phyloP scores from a whole-genome alignment of 2,888 invertebrate genomes.

The Synanthedon formicaeformis region DNA sequence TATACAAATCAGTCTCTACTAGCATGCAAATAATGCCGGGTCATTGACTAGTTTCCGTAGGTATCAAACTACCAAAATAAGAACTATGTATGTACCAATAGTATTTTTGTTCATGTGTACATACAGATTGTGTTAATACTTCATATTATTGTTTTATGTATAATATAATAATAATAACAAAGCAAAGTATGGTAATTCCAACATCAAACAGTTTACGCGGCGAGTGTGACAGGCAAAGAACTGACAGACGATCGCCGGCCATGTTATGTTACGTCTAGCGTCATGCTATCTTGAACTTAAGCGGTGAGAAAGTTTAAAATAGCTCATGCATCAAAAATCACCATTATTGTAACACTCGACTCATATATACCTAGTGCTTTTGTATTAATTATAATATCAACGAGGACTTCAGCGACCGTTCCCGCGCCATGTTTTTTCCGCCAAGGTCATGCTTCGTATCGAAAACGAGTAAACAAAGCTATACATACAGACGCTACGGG shows the following conservation, averaged over 20 bases:
- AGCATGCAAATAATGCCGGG: slow-evolving; percentile 60
- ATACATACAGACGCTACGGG: slow-evolving; percentile 14
- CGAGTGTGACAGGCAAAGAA: slow-evolving; percentile 41
- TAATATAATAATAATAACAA: background rate
- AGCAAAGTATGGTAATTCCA: slow-evolving; percentile 5
- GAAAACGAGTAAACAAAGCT: slow-evolving; percentile 65
- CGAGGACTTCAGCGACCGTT: slow-evolving; percentile 43
- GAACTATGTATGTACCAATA: slow-evolving; percentile 21
- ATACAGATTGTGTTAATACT: background rate
- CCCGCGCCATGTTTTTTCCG: slow-evolving; percentile 65
- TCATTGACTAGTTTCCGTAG: slow-evolving; percentile 45
- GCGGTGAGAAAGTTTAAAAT: slow-evolving; percentile 52
- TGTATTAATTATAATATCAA: slow-evolving; percentile 26
- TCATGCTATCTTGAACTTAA: slow-evolving; percentile 56
- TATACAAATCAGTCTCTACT: slow-evolving; percentile 12
- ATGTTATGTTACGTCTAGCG: slow-evolving; percentile 54
- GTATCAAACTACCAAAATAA: slow-evolving; percentile 24
- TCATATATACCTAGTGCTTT: slow-evolving; percentile 14
- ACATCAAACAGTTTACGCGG: slow-evolving; percentile 26
- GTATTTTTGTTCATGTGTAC: slow-evolving; percentile 7
- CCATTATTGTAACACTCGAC: slow-evolving; percentile 19
- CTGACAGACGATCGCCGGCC: slow-evolving; percentile 54
- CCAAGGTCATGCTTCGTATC: slow-evolving; percentile 64
- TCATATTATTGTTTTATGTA: background rate
- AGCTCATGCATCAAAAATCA: slow-evolving; percentile 40